Percentiles rank a stretch among this genome's conserved stretches.
phyloP scores from a whole-genome alignment of 2,888 invertebrate genomes.

The Pseudococcus viburni region DNA sequence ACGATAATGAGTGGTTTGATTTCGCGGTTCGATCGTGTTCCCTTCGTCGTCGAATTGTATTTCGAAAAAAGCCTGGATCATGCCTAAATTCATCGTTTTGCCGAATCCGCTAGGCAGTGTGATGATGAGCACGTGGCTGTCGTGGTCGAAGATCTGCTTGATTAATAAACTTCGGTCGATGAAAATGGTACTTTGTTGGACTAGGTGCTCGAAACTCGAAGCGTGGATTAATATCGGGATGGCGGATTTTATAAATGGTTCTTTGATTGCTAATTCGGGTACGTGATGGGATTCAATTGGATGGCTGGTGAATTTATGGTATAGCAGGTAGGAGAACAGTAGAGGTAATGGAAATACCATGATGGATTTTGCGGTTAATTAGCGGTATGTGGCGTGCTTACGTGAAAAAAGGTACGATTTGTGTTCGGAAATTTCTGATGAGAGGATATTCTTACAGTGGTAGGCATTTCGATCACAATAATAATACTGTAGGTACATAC shows the following conservation, averaged over 20 bases:
- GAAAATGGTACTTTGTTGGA: neutral
- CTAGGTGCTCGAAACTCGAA: conserved; percentile 14
- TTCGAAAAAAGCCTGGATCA: conserved; percentile 14
- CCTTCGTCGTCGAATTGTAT: conserved; percentile 27
- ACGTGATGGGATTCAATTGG: neutral
- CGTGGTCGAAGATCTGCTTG: neutral
- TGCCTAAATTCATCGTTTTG: conserved; percentile 35
- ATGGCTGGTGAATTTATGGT: neutral
- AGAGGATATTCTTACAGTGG: no score
- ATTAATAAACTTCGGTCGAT: conserved; percentile 7
- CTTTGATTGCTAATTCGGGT: neutral
- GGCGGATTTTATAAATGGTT: neutral
- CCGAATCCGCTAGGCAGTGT: neutral
- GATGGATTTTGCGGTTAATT: neutral
- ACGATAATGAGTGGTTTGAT: conserved; percentile 23
- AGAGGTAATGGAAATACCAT: neutral
- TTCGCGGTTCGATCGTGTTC: neutral
- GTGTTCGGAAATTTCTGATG: no score
- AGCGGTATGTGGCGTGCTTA: no score
- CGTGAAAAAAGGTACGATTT: no score
- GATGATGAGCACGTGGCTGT: neutral
- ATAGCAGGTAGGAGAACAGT: neutral
- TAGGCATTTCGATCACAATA: no score
- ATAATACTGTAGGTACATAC: no score
- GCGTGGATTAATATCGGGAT: neutral